Evolutionary conservation across 2,113 vertebrate species (phyloP).

Genomic region (Hydropotes inermis): DNA sequence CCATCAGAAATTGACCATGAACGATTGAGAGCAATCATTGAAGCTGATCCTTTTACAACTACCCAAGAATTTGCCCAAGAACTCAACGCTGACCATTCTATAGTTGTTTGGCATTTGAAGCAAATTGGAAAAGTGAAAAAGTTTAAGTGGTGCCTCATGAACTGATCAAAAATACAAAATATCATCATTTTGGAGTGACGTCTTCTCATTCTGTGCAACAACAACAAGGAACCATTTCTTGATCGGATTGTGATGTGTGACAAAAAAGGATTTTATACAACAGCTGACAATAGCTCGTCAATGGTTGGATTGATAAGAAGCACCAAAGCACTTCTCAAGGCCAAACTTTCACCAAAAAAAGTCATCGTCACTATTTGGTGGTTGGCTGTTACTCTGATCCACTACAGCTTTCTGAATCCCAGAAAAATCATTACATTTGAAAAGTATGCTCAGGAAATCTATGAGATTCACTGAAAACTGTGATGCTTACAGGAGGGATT

Average conservation of each 20-base stretch:
- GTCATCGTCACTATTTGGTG: not conserved
- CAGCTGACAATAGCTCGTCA: not conserved
- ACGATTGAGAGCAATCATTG: not conserved
- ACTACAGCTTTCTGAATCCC: not conserved
- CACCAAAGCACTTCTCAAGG: not conserved
- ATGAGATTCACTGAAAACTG: not conserved
- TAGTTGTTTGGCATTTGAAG: not conserved
- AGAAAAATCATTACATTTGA: not conserved
- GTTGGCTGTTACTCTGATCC: not conserved
- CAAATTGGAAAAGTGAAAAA: not conserved
- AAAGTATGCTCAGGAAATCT: not conserved
- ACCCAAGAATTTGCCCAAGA: not conserved
- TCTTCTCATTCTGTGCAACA: not conserved
- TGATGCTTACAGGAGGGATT: not conserved
- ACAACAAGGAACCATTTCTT: not conserved
- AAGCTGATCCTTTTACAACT: not conserved
- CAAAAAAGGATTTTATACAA: not conserved
- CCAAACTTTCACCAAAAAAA: not conserved
- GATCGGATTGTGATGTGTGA: rapidly evolving
- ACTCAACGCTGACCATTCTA: not conserved
- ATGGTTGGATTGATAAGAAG: not conserved
- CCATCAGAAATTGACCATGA: not conserved
- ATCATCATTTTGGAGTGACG: not conserved
- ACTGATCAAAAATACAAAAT: not conserved
- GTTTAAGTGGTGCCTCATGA: not conserved